Evolutionary conservation across 35 echinoderm and acorn worm genomes (phyloP).

Genomic region (Diadema setosum): DNA sequence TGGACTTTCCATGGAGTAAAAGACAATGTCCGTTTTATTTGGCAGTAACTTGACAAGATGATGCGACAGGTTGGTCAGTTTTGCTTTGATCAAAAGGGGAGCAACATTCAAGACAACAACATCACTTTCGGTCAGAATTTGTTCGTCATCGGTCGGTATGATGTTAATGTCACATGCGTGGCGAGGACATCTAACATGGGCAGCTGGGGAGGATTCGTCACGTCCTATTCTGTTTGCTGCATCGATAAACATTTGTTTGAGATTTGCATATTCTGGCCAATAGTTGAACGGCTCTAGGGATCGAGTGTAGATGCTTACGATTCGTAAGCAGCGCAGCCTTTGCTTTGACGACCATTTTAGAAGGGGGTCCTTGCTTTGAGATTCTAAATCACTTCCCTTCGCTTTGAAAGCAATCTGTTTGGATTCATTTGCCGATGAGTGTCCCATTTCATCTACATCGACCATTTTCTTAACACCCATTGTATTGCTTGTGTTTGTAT

Average conservation of each 20-base stretch:
- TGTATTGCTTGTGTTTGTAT: no score
- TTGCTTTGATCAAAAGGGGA: neutral
- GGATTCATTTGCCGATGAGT: no score
- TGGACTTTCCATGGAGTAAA: constrained; percentile 72
- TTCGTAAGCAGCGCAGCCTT: no score
- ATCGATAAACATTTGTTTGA: constrained; percentile 26
- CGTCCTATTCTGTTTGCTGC: neutral
- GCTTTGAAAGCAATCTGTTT: no score
- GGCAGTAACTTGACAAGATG: neutral
- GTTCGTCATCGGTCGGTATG: constrained; percentile 39
- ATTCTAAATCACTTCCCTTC: no score
- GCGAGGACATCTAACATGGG: constrained; percentile 49
- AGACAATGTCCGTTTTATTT: constrained; percentile 39
- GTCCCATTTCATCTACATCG: no score
- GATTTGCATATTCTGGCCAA: constrained; percentile 64
- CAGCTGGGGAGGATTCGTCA: constrained; percentile 5
- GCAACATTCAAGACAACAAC: constrained; percentile 67
- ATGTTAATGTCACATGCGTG: constrained; percentile 55
- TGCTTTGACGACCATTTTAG: no score
- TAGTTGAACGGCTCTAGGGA: constrained; percentile 29
- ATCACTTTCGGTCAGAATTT: constrained; percentile 46
- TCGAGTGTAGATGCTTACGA: constrained; percentile 37
- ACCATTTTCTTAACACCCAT: no score
- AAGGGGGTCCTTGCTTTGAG: no score
- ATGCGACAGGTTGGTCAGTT: neutral